Evolutionary conservation across 1,140 invertebrate species (phyloP), one percentile per base, ranked within the genome.

Genomic region (Ptiloglossa arizonensis): DNA sequence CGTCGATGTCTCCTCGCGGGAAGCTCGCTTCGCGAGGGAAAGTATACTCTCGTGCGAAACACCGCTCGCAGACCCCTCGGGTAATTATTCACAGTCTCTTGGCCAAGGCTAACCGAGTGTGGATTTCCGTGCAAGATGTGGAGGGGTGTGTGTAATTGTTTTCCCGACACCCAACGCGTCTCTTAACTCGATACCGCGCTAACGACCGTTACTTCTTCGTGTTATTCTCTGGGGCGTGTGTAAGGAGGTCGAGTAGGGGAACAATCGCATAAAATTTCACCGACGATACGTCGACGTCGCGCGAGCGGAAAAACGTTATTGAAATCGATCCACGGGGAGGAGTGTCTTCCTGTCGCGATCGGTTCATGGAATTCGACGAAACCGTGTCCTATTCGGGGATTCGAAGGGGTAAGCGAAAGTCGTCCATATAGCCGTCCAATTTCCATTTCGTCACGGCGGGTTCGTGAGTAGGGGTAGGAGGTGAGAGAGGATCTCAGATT

Each of bases 11-110:
- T 15, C n/a, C 19, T 66, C 62, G n/a, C n/a, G 32, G 62, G 59
- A 67, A 32, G 41, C 27, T 46, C 63, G 57, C 35, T 35, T 66
- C 69, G 62, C 29, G 80, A 62, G 70, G 59, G 64, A 79, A 75
- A 83, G 63, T 68, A 44, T n/a, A n/a, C n/a, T n/a, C n/a, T n/a
- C n/a, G n/a, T n/a, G n/a, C n/a, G n/a, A n/a, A n/a, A n/a, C n/a
- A n/a, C n/a, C n/a, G n/a, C n/a, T n/a, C n/a, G n/a, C n/a, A n/a
- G n/a, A 15, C 32, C 27, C n/a, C n/a, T n/a, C 64, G 15, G 59
- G 54, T 85, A 82, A 86, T 86, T 86, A 86, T 85, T 86, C 71
- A 86, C 74, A 63, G 83, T 62, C 66, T 82, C 67, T 79, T 82
- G 69, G 54, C 64, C 70, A 71, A 72, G 62, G 56, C 17, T 64